Evolutionary conservation across 2,797 vertebrate species (phyloP), one percentile per base, ranked within the genome.

Genomic region (Mormyrus hasselquistii): DNA sequence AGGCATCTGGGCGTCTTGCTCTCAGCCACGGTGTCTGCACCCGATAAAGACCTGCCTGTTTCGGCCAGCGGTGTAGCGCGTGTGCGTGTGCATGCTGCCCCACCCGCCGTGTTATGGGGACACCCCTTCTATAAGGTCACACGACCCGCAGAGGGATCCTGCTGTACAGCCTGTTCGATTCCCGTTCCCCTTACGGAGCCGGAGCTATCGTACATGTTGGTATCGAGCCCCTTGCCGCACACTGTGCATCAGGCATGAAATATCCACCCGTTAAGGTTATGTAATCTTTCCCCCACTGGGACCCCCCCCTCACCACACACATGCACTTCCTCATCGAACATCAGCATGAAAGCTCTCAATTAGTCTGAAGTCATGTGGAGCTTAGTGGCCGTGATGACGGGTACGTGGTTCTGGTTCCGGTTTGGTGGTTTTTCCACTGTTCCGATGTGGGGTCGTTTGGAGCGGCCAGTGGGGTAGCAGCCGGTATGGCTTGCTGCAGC

Each of bases 31-130:
- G 34, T 29, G n/a, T 87, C 91, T 91, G 92, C 90, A 90, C 88
- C 90, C 92, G 90, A 93, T 93, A 92, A 92, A 92, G 92, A 86
- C 91, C 88, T 85, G 85, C 90, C 92, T 92, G 92, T 93, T 93
- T 92, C 90, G 88, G 89, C 1, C 52, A 22, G 29, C 16, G 25
- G 79, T 22, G 79, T 47, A 34, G 41, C n/a, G 0, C 3, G 16
- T 82, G 16, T 82, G 38, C 41, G 16, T 82, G 82, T 49, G 44
- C 8, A n/a, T 12, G 44, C 38, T 3, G 34, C 5, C 69, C 57
- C 7, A 4, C 65, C 12, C 34, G 0, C 29, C 69, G 12, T 10
- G 7, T 69, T 1, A 34, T 16, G 29, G 29, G 12, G 38, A 29
- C 34, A 3, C 38, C 38, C 73, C 47, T 25, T 49, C 83, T 85